phyloP scores from a whole-genome alignment of 2,797 vertebrate species.

The Cheirogaleus major region DNA sequence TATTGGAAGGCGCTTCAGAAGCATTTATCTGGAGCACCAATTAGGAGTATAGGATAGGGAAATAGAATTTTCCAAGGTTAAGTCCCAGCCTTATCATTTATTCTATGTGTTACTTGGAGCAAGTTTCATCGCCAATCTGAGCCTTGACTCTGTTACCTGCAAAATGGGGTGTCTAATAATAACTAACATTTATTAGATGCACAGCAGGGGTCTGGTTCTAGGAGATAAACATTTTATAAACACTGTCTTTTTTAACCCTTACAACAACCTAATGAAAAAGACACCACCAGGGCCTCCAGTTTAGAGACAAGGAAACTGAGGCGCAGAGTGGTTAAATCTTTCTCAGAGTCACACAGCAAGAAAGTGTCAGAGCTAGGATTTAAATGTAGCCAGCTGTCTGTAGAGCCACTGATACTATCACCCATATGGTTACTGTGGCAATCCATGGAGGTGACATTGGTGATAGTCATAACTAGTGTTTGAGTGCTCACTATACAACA shows the following conservation, averaged over 20 bases:
- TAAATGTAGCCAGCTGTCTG: neutral
- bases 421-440: neutral
- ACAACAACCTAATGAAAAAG: neutral
- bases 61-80: neutral
- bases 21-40: neutral
- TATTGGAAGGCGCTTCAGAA: neutral
- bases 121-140: neutral
- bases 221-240: neutral
- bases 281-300: neutral
- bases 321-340: neutral
- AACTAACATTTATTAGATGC: neutral
- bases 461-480: neutral
- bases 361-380: neutral
- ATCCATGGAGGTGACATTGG: neutral
- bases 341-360: neutral
- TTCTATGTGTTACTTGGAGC: neutral
- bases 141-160: neutral
- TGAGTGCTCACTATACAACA: neutral
- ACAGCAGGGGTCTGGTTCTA: neutral
- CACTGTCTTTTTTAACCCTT: neutral
- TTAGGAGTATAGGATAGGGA: neutral
- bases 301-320: neutral
- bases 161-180: neutral
- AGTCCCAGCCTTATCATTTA: neutral
- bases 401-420: neutral